Conservation (phyloP, 2,797 vertebrate species). For the Gallinago stenura region DNA sequence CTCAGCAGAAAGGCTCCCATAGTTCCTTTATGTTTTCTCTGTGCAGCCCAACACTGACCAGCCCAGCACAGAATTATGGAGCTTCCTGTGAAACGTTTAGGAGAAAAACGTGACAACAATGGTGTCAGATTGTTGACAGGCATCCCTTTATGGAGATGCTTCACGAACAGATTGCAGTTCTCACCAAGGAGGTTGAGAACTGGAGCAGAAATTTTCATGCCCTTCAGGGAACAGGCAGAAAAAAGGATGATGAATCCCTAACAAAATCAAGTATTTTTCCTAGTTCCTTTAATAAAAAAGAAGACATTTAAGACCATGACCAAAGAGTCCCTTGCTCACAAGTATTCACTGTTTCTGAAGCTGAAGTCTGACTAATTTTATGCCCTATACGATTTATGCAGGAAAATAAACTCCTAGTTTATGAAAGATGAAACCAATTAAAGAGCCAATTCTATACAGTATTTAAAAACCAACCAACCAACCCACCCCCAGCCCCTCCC, state of each 20-base stretch:
- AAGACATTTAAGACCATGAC: neutral
- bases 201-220: constrained; percentile 16
- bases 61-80: neutral
- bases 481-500: neutral
- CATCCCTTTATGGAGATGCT: neutral
- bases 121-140: constrained; percentile 28
- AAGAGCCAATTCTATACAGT: neutral
- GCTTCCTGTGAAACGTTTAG: neutral
- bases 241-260: constrained; percentile 2
- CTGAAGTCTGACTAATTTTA: neutral
- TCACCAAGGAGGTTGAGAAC: constrained; percentile 20
- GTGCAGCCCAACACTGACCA: neutral
- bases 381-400: neutral
- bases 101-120: neutral
- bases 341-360: neutral
- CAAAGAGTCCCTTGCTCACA: neutral
- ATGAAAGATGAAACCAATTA: neutral
- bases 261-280: neutral
- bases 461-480: neutral
- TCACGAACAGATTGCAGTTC: constrained; percentile 16
- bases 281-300: neutral
- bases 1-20: neutral
- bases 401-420: neutral
- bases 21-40: rapidly evolving
- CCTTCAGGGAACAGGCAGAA: neutral